Evolutionary conservation across 2,113 vertebrate species (phyloP).

Genomic region (Ctenodactylus gundi): DNA sequence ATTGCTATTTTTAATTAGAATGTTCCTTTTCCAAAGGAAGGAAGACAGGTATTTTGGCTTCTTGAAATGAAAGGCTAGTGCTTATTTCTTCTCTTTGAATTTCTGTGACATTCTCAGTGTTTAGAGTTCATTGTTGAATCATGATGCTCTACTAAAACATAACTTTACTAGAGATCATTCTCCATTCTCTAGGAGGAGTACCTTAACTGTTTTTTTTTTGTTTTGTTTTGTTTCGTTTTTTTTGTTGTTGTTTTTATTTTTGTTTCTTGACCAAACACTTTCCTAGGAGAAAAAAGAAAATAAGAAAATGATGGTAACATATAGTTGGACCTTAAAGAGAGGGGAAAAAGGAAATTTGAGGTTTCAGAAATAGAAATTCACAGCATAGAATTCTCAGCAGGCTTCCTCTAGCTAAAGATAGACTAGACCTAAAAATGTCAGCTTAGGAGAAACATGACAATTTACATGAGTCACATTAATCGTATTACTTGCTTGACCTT

Average conservation of each 20-base stretch:
- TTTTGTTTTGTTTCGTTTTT: too few relatives aligned
- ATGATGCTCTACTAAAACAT: not conserved
- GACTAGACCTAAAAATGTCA: not conserved
- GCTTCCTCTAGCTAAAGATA: not conserved
- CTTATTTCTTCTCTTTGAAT: not conserved
- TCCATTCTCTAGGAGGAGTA: not conserved
- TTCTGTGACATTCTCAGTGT: not conserved
- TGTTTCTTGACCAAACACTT: not conserved
- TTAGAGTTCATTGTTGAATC: not conserved
- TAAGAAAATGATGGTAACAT: not conserved
- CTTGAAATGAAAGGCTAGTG: not conserved
- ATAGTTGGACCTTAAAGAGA: not conserved
- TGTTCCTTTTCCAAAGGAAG: not conserved
- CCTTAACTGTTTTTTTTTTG: not conserved
- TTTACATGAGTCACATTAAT: not conserved
- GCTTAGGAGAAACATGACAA: not conserved
- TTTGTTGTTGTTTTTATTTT: too few relatives aligned
- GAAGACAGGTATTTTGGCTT: not conserved
- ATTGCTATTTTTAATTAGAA: not conserved
- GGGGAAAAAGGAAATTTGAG: not conserved
- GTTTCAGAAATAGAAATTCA: constrained; percentile 13
- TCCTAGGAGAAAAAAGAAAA: not conserved
- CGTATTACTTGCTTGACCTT: not conserved
- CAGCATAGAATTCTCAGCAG: not conserved
- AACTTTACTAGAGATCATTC: not conserved